These are phyloP conservation scores for Mesocricetus auratus DNA, from an alignment of 2,113 vertebrate species.

Conservation along the genomic window DNA sequence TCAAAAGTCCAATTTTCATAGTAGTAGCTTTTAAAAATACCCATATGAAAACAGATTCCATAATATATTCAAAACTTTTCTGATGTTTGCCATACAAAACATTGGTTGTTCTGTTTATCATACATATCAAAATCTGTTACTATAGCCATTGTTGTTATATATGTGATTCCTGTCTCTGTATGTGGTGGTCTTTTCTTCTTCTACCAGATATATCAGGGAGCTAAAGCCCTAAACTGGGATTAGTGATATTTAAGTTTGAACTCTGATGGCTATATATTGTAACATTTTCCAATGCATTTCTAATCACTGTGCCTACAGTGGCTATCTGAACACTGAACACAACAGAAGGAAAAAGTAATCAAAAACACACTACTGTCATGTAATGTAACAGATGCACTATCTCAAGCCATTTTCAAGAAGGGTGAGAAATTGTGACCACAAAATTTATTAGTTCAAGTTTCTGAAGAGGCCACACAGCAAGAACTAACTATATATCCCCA, in stretches of 20 bases:
- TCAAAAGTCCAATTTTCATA: constrained; percentile 20
- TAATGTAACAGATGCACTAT: background rate
- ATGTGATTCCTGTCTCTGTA: constrained; percentile 1
- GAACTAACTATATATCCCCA: background rate
- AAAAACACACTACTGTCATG: background rate
- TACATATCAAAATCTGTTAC: background rate
- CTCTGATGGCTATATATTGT: background rate
- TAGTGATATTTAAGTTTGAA: constrained; percentile 42
- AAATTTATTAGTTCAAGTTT: background rate
- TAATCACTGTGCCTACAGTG: background rate
- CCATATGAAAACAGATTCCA: constrained; percentile 32
- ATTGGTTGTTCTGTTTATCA: background rate
- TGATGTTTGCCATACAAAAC: background rate
- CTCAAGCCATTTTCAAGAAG: background rate
- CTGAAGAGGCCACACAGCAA: background rate
- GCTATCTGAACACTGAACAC: constrained; percentile 13
- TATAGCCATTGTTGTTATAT: background rate
- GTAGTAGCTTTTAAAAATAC: background rate
- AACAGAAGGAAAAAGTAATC: background rate
- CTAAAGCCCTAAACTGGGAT: background rate
- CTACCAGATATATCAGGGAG: background rate
- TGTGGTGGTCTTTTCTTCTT: background rate
- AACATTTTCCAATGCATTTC: background rate
- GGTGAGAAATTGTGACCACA: background rate
- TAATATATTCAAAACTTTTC: constrained; percentile 42